These are phyloP conservation scores for Paramormyrops hopkinsi DNA, from an alignment of 2,797 vertebrate genomes.

Conservation along the genomic window DNA sequence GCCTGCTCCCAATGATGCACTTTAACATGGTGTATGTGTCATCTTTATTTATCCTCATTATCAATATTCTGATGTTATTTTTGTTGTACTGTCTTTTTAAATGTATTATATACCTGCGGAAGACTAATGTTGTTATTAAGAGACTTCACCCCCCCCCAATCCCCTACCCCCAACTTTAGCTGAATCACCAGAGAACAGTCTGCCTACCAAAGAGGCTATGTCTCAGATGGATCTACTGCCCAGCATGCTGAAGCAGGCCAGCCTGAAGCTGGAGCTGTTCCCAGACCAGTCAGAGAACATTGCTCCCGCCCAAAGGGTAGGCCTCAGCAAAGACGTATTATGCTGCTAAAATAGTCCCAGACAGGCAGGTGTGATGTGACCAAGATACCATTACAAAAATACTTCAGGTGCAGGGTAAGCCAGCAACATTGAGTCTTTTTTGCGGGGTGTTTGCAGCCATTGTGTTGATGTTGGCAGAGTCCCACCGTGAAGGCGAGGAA, in stretches of 20 bases:
- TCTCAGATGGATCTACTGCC: constrained; percentile 79
- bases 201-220: constrained; percentile 80
- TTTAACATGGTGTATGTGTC: background rate
- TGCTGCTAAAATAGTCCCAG: constrained; percentile 17
- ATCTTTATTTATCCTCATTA: background rate
- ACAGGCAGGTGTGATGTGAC: background rate
- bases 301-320: constrained; percentile 73
- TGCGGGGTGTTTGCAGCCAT: background rate
- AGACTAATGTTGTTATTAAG: background rate
- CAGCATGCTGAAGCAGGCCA: constrained; percentile 74
- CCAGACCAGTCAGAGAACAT: constrained; percentile 87
- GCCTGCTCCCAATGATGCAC: background rate
- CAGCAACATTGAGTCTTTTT: background rate
- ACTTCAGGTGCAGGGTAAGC: background rate
- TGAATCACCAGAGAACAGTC: constrained; percentile 81
- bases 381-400: background rate
- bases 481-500: constrained; percentile 81
- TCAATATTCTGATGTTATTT: background rate
- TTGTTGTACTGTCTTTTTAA: background rate
- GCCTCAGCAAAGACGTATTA: background rate
- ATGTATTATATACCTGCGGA: background rate
- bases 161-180: constrained; percentile 38
- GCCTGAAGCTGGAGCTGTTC: constrained; percentile 87
- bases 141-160: background rate
- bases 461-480: constrained; percentile 46